Evolutionary conservation across 2,113 vertebrate genomes (phyloP), one percentile per base, ranked within the genome.

Genomic region (Barnardius zonarius): DNA sequence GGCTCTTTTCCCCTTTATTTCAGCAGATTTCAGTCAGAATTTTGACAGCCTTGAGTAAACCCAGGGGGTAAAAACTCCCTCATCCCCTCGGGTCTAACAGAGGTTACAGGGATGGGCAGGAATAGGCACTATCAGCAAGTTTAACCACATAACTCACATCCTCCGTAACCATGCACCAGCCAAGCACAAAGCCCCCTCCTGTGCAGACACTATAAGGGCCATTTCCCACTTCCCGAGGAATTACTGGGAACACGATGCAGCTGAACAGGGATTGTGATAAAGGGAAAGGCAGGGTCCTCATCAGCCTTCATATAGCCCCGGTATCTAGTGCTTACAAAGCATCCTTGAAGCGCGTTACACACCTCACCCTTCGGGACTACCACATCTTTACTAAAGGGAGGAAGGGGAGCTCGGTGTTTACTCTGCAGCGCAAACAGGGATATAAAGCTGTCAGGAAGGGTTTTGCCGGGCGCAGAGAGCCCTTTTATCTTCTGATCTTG

Each of bases 71-170:
- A 28, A 85, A 66, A 66, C 44, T 43, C 51, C 57, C 15, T 14
- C n/a, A 31, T 12, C 5, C 8, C 25, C 17, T 30, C 4, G 22
- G 43, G 15, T 28, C 10, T 39, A 30, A 19, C 1, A 9, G 27
- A 2, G 30, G 25, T 25, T 55, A 30, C 7, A 2, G 1, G 8
- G 64, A 27, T 27, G 64, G 41, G 13, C 15, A n/a, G 66, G 37
- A 59, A n/a, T 5, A 13, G 37, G 23, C 2, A 13, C 39, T 20
- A 39, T 2, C 49, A 49, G 25, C 41, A 13, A 19, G 57, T 28
- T 49, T 17, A 31, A 35, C 18, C 1, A 1, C 0, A 0, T 11
- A 18, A 80, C 23, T 67, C 6, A 1, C 10, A 6, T 11, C 49
- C 11, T 33, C 57, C 25, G 9, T 22, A 12, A 61, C 24, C 33